A percentile compares a stretch with the other conserved stretches of the same genome.
phyloP scores from a whole-genome alignment of 92 coral and sea anemone species.

The Chrysogorgia sp. region DNA sequence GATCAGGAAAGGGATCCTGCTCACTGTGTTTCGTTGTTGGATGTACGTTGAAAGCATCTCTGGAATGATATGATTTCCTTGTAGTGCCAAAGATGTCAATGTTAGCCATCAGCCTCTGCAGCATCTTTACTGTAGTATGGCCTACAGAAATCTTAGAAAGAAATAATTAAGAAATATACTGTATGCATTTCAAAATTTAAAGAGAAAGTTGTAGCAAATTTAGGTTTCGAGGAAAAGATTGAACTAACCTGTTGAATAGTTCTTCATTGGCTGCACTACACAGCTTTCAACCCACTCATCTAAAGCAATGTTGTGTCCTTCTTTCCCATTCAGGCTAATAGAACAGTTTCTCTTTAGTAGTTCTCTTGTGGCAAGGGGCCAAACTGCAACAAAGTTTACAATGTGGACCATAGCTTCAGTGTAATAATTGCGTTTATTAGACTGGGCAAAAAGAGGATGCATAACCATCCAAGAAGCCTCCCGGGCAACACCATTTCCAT shows the following conservation, averaged over 20 bases:
- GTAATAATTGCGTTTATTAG: slow-evolving; percentile 40
- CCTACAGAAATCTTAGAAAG: slow-evolving; percentile 45
- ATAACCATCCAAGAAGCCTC: slow-evolving; percentile 58
- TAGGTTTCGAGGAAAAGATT: not conserved
- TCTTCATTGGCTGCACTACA: slow-evolving; percentile 49
- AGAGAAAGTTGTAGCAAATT: not conserved
- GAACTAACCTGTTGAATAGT: slow-evolving; percentile 47
- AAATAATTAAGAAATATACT: no score
- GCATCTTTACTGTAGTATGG: slow-evolving; percentile 47
- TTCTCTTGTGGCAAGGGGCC: slow-evolving; percentile 61
- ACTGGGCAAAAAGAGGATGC: slow-evolving; percentile 60
- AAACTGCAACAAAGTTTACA: slow-evolving; percentile 45
- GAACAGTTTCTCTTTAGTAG: slow-evolving; percentile 33
- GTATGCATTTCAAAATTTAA: not conserved
- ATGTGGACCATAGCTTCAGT: slow-evolving; percentile 66
- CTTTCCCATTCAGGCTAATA: slow-evolving; percentile 45
- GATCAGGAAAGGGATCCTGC: slow-evolving; percentile 66
- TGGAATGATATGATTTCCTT: slow-evolving; percentile 28
- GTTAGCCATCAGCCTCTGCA: slow-evolving; percentile 42
- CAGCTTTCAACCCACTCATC: slow-evolving; percentile 66
- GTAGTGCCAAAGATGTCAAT: slow-evolving; percentile 19
- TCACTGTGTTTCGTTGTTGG: slow-evolving; percentile 42
- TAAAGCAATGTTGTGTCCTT: slow-evolving; percentile 55
- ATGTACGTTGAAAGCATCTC: slow-evolving; percentile 57
- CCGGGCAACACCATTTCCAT: slow-evolving; percentile 52